A percentile compares a stretch with the other conserved stretches of the same genome.
Evolutionary conservation across 2,888 invertebrate species (phyloP).

Genomic region (Parasteatoda lunata): DNA sequence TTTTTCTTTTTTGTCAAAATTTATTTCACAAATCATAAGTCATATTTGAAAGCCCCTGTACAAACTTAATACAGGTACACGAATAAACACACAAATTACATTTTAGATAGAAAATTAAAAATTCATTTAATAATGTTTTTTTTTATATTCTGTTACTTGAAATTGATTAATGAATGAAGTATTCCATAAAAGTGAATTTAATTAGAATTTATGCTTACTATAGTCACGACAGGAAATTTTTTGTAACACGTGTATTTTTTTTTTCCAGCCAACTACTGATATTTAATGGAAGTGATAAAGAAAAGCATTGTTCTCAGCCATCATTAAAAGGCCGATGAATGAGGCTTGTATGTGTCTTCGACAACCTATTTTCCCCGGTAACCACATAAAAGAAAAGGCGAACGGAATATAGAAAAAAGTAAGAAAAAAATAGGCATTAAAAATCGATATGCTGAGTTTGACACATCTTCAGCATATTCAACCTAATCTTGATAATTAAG

Average conservation of each 20-base stretch:
- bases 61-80: too few relatives aligned
- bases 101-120: too few relatives aligned
- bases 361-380: background rate
- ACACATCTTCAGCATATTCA: background rate
- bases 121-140: too few relatives aligned
- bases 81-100: too few relatives aligned
- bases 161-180: conserved; percentile 33
- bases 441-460: conserved; percentile 27
- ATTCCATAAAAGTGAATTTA: conserved; percentile 24
- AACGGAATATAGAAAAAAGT: background rate
- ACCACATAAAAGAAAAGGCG: conserved; percentile 10
- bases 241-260: conserved; percentile 6
- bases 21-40: too few relatives aligned
- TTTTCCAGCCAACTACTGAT: background rate
- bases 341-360: conserved; percentile 3
- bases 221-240: conserved; percentile 11
- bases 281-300: conserved; percentile 19
- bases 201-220: conserved; percentile 27
- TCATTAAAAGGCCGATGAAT: conserved; percentile 35
- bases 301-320: conserved; percentile 31
- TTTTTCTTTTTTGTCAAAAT: too few relatives aligned
- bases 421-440: background rate
- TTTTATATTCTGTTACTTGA: background rate
- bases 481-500: conserved; percentile 1
- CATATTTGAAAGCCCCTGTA: too few relatives aligned